These are phyloP conservation scores for Ischnus inquisitorius DNA, from an alignment of 2,888 invertebrate genomes.

Conservation along the genomic window DNA sequence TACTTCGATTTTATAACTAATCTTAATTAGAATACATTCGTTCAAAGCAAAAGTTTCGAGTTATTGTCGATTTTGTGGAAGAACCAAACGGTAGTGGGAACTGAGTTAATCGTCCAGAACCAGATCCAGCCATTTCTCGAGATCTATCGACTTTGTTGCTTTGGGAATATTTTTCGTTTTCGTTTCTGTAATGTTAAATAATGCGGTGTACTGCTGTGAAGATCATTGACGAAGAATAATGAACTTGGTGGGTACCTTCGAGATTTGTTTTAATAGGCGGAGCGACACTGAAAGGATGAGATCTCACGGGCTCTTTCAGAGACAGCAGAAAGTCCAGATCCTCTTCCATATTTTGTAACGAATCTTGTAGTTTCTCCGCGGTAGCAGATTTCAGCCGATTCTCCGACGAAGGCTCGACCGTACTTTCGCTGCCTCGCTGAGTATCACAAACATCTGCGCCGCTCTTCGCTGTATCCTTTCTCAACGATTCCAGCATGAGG, in stretches of 20 bases:
- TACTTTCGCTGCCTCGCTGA: not conserved
- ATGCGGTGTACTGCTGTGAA: slow-evolving; percentile 30
- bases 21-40: slow-evolving; percentile 42
- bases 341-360: slow-evolving; percentile 69
- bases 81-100: not conserved
- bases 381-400: not conserved
- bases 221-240: not conserved
- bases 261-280: slow-evolving; percentile 33
- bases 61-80: not conserved
- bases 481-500: slow-evolving; percentile 34
- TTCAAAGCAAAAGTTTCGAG: slow-evolving; percentile 26
- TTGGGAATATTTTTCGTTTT: slow-evolving; percentile 62
- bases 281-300: slow-evolving; percentile 45
- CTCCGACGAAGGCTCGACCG: slow-evolving; percentile 8
- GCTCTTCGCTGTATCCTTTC: not conserved
- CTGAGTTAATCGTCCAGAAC: slow-evolving; percentile 77
- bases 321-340: slow-evolving; percentile 81
- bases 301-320: slow-evolving; percentile 76
- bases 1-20: slow-evolving; percentile 36
- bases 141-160: slow-evolving; percentile 78
- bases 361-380: slow-evolving; percentile 5
- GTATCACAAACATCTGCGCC: not conserved
- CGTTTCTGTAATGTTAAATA: slow-evolving; percentile 65
- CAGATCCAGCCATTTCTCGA: slow-evolving; percentile 83
- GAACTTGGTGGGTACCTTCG: slow-evolving; percentile 53